These are phyloP conservation scores for Eutolmus rufibarbis DNA, from an alignment of 2,888 invertebrate genomes.

Conservation along the genomic window DNA sequence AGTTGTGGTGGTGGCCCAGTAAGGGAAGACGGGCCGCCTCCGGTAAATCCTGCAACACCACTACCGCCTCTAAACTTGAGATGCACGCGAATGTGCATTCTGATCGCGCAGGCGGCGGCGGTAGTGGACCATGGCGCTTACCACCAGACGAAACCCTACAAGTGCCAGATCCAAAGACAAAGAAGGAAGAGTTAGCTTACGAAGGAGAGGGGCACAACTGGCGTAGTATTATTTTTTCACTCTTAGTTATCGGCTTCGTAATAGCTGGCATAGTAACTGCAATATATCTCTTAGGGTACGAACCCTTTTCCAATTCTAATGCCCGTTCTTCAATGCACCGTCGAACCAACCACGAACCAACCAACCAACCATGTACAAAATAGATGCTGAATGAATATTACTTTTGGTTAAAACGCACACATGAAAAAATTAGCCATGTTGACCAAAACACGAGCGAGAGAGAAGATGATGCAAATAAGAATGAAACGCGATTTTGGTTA, in stretches of 20 bases:
- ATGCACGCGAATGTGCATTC: constrained; percentile 91
- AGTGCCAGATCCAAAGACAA: constrained; percentile 87
- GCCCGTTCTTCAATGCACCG: too few species aligned
- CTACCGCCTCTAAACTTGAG: constrained; percentile 50
- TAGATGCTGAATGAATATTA: too few species aligned
- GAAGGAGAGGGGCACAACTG: constrained; percentile 86
- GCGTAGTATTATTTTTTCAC: constrained; percentile 86
- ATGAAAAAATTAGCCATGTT: too few species aligned
- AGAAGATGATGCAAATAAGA: too few species aligned
- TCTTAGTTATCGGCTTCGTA: constrained; percentile 85
- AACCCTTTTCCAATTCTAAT: constrained; percentile 12
- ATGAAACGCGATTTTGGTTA: too few species aligned
- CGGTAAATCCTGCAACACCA: constrained; percentile 48
- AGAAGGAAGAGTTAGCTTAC: constrained; percentile 80
- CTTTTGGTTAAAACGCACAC: too few species aligned
- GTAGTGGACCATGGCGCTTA: constrained; percentile 82
- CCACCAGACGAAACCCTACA: constrained; percentile 92
- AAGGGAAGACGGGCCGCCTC: constrained; percentile 63
- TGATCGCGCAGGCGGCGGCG: constrained; percentile 77
- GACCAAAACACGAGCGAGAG: too few species aligned
- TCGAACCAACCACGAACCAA: too few species aligned
- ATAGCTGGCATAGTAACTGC: constrained; percentile 88
- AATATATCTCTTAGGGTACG: constrained; percentile 84
- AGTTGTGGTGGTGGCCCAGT: constrained; percentile 53
- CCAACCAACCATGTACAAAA: too few species aligned